phyloP scores from a whole-genome alignment of 2,888 invertebrate genomes.

The Seira ritae region DNA sequence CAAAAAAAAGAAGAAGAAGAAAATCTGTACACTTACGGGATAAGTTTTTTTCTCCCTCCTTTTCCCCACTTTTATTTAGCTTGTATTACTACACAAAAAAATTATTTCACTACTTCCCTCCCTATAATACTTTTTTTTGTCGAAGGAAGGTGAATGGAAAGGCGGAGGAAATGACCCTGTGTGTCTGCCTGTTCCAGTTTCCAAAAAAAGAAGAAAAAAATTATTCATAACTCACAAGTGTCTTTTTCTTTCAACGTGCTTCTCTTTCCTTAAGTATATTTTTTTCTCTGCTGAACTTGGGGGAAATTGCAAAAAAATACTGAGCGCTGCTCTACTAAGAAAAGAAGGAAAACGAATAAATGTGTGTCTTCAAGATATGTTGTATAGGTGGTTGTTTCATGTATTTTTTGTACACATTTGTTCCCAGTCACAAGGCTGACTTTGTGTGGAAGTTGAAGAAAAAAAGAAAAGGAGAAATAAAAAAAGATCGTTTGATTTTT shows the following conservation, averaged over 20 bases:
- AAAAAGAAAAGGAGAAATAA: constrained; percentile 16
- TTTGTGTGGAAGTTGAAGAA: constrained; percentile 6
- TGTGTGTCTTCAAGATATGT: constrained; percentile 14
- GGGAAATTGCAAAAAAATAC: constrained; percentile 29
- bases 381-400: constrained; percentile 16
- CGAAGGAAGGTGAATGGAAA: constrained; percentile 52
- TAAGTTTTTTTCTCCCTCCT: constrained; percentile 5
- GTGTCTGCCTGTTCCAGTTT: constrained; percentile 63
- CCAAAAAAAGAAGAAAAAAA: constrained; percentile 43
- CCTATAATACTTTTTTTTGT: constrained; percentile 16
- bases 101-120: constrained; percentile 18
- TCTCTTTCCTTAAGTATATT: constrained; percentile 2
- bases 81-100: constrained; percentile 14
- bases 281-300: constrained; percentile 28
- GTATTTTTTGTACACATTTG: constrained; percentile 50
- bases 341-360: constrained; percentile 29
- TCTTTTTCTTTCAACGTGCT: not conserved
- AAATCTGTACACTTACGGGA: constrained; percentile 6
- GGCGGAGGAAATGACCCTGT: constrained; percentile 65
- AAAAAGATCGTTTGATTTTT: constrained; percentile 35
- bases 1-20: constrained; percentile 19
- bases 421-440: constrained; percentile 42
- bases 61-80: constrained; percentile 19
- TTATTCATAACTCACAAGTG: constrained; percentile 60
- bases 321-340: constrained; percentile 23